phyloP scores from a whole-genome alignment of 2,113 vertebrate species.

The Burhinus oedicnemus region DNA sequence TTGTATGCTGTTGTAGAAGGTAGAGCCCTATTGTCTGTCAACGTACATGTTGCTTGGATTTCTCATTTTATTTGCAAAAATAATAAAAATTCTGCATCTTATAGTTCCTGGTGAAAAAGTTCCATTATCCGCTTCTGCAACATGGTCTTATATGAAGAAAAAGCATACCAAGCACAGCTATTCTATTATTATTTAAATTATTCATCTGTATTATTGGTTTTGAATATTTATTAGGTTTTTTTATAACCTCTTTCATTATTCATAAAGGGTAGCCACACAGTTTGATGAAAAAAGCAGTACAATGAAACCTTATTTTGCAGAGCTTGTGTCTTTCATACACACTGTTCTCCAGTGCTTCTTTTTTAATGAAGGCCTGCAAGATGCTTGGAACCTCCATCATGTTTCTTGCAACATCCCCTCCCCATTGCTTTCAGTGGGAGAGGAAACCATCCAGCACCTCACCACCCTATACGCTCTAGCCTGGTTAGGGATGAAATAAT shows the following conservation, averaged over 20 bases:
- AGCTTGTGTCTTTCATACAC: not conserved
- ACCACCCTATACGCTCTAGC: not conserved
- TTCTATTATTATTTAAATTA: conserved; percentile 68
- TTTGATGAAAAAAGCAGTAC: conserved; percentile 29
- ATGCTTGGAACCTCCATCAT: not conserved
- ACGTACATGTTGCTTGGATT: not conserved
- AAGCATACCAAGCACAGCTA: conserved; percentile 20
- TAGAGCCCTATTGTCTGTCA: conserved; percentile 6
- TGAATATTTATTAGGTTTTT: conserved; percentile 72
- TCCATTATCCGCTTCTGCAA: conserved; percentile 28
- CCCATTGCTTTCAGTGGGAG: not conserved
- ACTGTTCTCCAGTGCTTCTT: not conserved
- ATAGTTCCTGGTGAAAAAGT: conserved; percentile 9
- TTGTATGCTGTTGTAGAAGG: conserved; percentile 5
- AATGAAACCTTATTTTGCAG: conserved; percentile 34
- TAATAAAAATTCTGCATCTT: conserved; percentile 20
- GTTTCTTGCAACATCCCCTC: not conserved
- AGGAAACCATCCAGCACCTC: not conserved
- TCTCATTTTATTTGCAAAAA: conserved; percentile 37
- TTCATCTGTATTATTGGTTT: conserved; percentile 42
- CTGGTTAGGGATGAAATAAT: not conserved
- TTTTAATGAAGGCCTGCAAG: not conserved
- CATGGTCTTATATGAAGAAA: not conserved
- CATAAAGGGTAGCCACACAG: conserved; percentile 21
- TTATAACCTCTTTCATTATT: conserved; percentile 65